These are phyloP conservation scores for Calliphora vicina DNA, from an alignment of 1,140 invertebrate species.

Conservation along the genomic window DNA sequence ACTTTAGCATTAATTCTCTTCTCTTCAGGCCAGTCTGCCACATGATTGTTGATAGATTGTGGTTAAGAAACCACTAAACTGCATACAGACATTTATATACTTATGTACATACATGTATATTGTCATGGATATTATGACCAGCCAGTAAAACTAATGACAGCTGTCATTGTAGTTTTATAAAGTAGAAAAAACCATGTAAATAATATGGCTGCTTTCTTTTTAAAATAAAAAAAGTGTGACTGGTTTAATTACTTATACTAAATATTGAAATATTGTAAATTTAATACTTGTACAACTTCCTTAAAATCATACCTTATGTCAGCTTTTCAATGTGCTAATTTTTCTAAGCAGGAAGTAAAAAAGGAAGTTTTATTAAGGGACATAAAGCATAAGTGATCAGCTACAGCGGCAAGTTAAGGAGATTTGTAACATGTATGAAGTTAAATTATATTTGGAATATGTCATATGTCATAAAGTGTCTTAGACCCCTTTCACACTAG, in stretches of 20 bases:
- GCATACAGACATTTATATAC: not conserved
- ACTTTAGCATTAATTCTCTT: not conserved
- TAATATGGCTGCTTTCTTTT: not conserved
- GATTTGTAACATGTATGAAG: no score
- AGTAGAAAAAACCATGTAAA: not conserved
- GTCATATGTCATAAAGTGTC: no score
- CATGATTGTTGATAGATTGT: not conserved
- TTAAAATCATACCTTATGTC: not conserved
- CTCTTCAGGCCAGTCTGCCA: not conserved
- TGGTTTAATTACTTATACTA: not conserved
- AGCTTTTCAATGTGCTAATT: no score
- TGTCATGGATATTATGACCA: not conserved
- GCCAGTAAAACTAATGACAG: slow-evolving; percentile 6
- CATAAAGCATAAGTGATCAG: no score
- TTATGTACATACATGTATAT: not conserved
- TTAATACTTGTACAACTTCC: not conserved
- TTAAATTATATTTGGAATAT: no score
- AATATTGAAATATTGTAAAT: not conserved
- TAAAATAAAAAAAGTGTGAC: not conserved
- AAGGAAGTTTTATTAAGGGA: no score
- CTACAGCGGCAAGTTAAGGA: no score
- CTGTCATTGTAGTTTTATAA: not conserved
- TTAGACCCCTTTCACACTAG: no score
- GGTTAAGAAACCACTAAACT: slow-evolving; percentile 16
- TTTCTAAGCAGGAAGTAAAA: no score